Evolutionary conservation across 2,888 invertebrate genomes (phyloP).

Genomic region (Diplolepis rosae): DNA sequence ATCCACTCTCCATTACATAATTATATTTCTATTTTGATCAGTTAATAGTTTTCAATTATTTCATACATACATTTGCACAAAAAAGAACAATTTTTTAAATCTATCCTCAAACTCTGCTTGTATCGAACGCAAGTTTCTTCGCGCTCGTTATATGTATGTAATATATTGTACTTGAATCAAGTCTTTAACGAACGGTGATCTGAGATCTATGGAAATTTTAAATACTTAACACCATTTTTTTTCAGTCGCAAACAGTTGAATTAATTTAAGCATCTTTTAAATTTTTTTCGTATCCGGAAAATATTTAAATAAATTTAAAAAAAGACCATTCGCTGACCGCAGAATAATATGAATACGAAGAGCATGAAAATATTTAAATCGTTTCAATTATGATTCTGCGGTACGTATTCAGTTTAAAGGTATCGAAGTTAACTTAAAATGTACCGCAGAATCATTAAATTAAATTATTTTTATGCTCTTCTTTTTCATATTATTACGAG

Average conservation of each 20-base stretch:
- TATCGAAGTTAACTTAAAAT: too few relatives aligned
- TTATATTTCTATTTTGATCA: background rate
- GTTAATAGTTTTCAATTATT: background rate
- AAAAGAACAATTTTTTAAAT: background rate
- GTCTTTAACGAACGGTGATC: conserved; percentile 29
- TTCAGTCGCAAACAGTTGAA: too few relatives aligned
- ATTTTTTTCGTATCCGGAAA: background rate
- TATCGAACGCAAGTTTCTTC: background rate
- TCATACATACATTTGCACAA: background rate
- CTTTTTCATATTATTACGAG: too few relatives aligned
- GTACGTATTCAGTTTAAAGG: background rate
- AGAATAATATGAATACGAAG: too few relatives aligned
- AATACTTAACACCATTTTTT: too few relatives aligned
- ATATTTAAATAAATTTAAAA: background rate
- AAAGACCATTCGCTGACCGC: too few relatives aligned
- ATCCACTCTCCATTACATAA: background rate
- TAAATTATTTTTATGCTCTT: too few relatives aligned
- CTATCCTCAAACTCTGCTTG: background rate
- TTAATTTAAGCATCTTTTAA: too few relatives aligned
- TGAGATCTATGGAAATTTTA: background rate
- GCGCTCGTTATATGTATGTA: background rate
- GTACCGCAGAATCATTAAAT: too few relatives aligned
- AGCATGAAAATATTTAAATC: too few relatives aligned
- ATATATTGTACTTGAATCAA: conserved; percentile 42
- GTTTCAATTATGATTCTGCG: too few relatives aligned